phyloP scores from a whole-genome alignment of 2,888 invertebrate species.

The Nomada ferruginata region DNA sequence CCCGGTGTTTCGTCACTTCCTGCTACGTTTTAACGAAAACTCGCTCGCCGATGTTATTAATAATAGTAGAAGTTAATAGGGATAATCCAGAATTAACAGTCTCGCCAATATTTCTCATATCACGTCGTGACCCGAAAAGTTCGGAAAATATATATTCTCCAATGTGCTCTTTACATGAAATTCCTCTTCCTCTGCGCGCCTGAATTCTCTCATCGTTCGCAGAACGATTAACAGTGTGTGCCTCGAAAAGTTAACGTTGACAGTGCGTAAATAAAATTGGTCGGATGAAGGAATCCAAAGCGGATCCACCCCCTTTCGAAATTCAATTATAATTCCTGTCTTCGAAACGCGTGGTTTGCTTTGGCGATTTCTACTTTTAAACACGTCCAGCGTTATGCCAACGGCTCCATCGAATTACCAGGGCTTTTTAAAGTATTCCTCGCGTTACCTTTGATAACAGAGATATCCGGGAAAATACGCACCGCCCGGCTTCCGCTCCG shows the following conservation, averaged over 20 bases:
- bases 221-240: not conserved
- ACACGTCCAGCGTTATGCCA: too few relatives aligned
- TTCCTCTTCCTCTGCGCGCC: not conserved
- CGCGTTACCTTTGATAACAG: constrained; percentile 30
- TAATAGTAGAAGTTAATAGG: not conserved
- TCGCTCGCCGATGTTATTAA: not conserved
- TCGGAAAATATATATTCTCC: not conserved
- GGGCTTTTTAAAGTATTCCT: not conserved
- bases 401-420: constrained; percentile 1
- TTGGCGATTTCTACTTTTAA: too few relatives aligned
- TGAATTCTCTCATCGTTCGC: not conserved
- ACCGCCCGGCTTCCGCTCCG: constrained; percentile 45
- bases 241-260: too few relatives aligned
- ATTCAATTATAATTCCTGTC: too few relatives aligned
- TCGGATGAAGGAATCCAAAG: not conserved
- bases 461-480: constrained; percentile 35
- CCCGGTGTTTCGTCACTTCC: not conserved
- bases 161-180: not conserved
- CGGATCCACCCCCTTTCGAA: too few relatives aligned
- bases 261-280: not conserved
- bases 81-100: not conserved
- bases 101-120: not conserved
- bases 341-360: too few relatives aligned
- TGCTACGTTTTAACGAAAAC: constrained; percentile 10
- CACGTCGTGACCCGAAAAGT: not conserved